Base-by-base conservation (phyloP, 1,140 invertebrate species). In the Solen grandis region DNA sequence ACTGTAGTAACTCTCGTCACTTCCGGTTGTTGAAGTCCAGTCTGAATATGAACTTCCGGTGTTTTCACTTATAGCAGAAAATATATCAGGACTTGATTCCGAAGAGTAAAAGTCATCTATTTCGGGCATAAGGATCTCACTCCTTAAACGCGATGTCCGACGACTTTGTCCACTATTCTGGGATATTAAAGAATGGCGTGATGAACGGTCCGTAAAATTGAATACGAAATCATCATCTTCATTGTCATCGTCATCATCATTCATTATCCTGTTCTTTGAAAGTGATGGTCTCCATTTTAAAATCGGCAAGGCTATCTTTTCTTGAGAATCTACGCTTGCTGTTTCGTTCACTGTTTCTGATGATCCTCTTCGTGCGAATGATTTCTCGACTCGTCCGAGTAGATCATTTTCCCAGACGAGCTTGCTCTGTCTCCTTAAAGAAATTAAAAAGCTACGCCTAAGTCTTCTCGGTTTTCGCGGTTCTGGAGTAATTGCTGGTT, bases 11-110 rank as follows among this genome's bases (percentile, higher is more conserved):
- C 41, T 46, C 8, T 46, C 41, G 8, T 46, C 41, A 8, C 8
- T 10, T 8, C 19, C 41, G 41, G 8, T 19, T 46, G 41, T 10
- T 10, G 41, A 10, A 10, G 41, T 46, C 41, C 41, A 46, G 41
- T 46, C 41, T 8, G 41, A 46, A 46, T 10, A 46, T 31, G 62
- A 55, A 77, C 74, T 77, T 50, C 52, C 74, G n/a, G 46, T 55
- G 8, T 31, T 50, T 29, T 77, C 74, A 38, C 74, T 77, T 25
- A 52, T 31, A 16, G 66, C n/a, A 22, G 74, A 77, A 55, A 52
- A 77, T 25, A 77, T 36, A 22, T 77, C 74, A 14, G 74, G 74
- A 55, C 62, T 77, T 35, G 41, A 65, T 54, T 77, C 74, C 14
- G 74, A 22, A 25, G 10, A 36, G 29, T 77, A 66, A 22, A 66